Base-by-base conservation (phyloP, 2,888 invertebrate species). In the Pheosia gnoma region DNA sequence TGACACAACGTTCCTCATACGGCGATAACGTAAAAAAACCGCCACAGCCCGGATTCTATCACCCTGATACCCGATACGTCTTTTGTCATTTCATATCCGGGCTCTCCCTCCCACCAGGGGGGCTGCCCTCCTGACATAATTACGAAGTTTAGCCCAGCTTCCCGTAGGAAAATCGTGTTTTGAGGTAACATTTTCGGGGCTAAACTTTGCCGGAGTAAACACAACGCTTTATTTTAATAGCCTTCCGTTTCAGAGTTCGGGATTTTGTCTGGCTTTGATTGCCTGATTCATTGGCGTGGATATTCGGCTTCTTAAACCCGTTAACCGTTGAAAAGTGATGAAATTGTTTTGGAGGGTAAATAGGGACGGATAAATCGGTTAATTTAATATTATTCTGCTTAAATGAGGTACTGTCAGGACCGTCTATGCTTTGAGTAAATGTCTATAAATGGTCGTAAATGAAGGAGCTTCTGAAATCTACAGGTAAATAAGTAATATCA, bases 81-180 rank as follows among this genome's bases (percentile, higher is more conserved):
- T 85, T 87, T 87, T 87, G 87, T 85, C 83, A 83, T 82, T 82
- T 81, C 82, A 84, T 84, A 86, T 86, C 86, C 85, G 81, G 77
- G 63, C 65, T 71, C 66, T 59, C 10, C 60, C 70, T 56, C 53
- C 53, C 53, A 11, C 38, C 38, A 37, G 6, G 53, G 37, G 37
- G 53, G 53, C 53, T 56, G 65, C 63, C 68, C 66, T 75, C 69
- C 76, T 82, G 83, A 84, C 83, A 84, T 86, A 85, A 87, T 88
- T 86, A 86, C 83, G 79, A 78, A 79, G 79, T 84, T 82, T 72
- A 77, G 52, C 65, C 39, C 60, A 60, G 61, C 64, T 62, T 67
- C 67, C 63, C 61, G 60, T 58, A 59, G 67, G 70, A 65, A 55
- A 55, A 55, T 55, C 39, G 39, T 55, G 55, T 55, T 55, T 55